Evolutionary conservation across 2,888 invertebrate genomes (phyloP).

Genomic region (Morinoia aosen): DNA sequence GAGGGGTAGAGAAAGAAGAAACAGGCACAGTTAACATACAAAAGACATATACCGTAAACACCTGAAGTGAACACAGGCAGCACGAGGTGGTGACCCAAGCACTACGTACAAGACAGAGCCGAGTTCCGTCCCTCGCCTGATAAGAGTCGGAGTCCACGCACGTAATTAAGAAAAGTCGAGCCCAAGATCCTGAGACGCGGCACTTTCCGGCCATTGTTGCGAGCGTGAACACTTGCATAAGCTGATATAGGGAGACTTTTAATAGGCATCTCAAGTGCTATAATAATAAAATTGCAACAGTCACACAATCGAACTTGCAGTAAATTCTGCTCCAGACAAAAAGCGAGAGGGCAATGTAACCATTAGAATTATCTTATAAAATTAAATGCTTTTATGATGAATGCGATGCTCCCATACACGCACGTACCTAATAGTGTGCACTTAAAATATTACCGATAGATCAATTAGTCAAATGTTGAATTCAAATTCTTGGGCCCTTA

Average conservation of each 20-base stretch:
- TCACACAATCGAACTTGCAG: background rate
- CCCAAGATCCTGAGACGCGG: background rate
- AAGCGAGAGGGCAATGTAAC: background rate
- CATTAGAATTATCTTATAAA: background rate
- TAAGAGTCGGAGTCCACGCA: background rate
- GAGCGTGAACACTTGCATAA: background rate
- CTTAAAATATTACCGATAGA: background rate
- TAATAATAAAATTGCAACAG: background rate
- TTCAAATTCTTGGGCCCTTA: background rate
- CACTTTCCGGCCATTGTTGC: background rate
- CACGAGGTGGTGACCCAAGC: background rate
- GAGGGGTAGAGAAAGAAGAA: too few relatives aligned
- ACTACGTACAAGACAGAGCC: background rate
- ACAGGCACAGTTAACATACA: too few relatives aligned
- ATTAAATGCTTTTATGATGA: background rate
- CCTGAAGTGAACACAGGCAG: background rate
- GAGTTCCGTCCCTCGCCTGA: background rate
- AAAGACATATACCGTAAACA: background rate
- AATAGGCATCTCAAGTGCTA: background rate
- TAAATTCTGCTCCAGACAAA: background rate
- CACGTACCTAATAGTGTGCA: background rate
- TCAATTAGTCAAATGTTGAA: background rate
- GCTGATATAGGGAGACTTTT: background rate
- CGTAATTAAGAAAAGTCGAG: background rate
- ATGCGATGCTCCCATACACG: background rate